Evolutionary conservation across 92 coral and sea anemone species (phyloP).

Genomic region (Heteractis magnifica): DNA sequence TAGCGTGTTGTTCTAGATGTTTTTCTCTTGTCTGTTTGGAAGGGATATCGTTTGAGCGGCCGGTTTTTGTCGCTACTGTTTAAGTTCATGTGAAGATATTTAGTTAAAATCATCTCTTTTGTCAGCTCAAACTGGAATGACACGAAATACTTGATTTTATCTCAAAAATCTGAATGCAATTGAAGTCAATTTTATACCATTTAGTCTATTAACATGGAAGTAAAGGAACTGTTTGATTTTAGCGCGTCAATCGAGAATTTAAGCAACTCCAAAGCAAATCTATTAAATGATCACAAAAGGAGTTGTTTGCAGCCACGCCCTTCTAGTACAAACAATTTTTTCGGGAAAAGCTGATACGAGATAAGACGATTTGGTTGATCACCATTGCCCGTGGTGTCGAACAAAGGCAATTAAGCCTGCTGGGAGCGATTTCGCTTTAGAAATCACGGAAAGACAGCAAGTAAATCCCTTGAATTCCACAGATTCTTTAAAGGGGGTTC

Average conservation of each 20-base stretch:
- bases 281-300: not conserved
- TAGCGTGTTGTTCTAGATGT: not conserved
- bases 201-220: not conserved
- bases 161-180: not conserved
- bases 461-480: slow-evolving; percentile 8
- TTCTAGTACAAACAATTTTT: not conserved
- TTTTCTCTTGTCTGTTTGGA: not conserved
- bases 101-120: not conserved
- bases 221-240: not conserved
- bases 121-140: not conserved
- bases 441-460: slow-evolving; percentile 6
- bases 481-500: slow-evolving; percentile 2
- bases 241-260: not conserved
- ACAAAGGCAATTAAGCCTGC: slow-evolving; percentile 25
- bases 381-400: not conserved
- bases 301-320: not conserved
- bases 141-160: not conserved
- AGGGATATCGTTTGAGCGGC: not conserved
- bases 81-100: not conserved
- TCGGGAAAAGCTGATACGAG: slow-evolving; percentile 9
- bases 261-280: not conserved
- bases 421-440: slow-evolving; percentile 1
- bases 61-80: not conserved
- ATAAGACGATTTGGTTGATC: not conserved
- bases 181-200: not conserved